Conservation (phyloP, 2,797 vertebrate species). For the Vultur gryphus region DNA sequence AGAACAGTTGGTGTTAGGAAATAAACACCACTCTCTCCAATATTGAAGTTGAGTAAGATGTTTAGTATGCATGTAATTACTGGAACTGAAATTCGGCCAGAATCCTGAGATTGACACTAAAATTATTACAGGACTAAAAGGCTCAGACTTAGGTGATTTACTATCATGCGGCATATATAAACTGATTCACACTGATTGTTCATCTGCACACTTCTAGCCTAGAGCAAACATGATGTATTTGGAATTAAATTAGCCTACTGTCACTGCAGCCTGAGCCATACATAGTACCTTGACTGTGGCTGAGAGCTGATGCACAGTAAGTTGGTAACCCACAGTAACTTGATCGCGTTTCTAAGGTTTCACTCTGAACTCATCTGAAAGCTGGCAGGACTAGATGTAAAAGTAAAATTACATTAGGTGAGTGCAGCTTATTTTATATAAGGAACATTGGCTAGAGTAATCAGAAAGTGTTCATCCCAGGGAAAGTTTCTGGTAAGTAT, state of each 20-base stretch:
- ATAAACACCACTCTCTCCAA: not conserved
- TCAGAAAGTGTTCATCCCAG: not conserved
- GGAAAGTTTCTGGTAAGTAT: not conserved
- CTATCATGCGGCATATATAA: fast-evolving
- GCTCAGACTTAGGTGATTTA: not conserved
- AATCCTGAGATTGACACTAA: not conserved
- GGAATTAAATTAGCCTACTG: not conserved
- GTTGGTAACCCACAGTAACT: not conserved
- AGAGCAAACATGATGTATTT: not conserved
- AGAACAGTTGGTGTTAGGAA: slow-evolving; percentile 18
- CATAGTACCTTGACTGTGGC: fast-evolving
- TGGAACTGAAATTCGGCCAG: not conserved
- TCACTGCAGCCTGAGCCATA: not conserved
- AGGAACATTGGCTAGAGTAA: not conserved
- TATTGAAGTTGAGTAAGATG: not conserved
- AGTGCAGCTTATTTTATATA: not conserved
- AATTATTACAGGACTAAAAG: not conserved
- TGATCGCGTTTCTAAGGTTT: not conserved
- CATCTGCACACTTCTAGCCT: not conserved
- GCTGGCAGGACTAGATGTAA: not conserved
- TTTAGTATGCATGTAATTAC: not conserved
- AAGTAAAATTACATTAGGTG: not conserved
- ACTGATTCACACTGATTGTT: not conserved
- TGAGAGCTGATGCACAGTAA: not conserved
- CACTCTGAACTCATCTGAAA: not conserved